These are phyloP conservation scores for Rhynchophorus ferrugineus DNA, from an alignment of 1,140 invertebrate species.

Conservation along the genomic window DNA sequence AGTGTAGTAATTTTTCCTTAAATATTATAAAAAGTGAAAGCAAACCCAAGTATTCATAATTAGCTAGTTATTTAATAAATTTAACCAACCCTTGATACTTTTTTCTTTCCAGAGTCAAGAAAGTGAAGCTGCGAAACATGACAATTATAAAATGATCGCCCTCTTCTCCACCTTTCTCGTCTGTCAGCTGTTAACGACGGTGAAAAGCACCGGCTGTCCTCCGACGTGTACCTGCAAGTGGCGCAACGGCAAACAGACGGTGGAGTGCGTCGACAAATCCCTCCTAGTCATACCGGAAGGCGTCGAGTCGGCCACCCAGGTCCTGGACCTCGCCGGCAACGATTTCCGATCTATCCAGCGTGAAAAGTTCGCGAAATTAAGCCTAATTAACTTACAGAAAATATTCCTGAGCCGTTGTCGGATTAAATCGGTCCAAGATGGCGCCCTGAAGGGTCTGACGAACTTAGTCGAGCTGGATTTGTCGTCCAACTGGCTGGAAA, in stretches of 20 bases:
- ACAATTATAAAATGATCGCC: slow-evolving; percentile 5
- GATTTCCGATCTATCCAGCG: slow-evolving; percentile 63
- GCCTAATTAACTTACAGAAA: slow-evolving; percentile 78
- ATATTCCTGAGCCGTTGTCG: slow-evolving; percentile 70
- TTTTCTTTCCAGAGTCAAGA: too few relatives aligned
- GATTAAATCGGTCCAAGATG: slow-evolving; percentile 64
- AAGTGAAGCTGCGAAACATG: too few relatives aligned
- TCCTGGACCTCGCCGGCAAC: slow-evolving; percentile 76
- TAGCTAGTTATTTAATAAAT: too few relatives aligned
- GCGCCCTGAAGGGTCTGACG: slow-evolving; percentile 71
- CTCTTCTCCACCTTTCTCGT: background rate
- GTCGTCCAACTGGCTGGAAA: slow-evolving; percentile 66
- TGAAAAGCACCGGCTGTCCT: slow-evolving; percentile 50
- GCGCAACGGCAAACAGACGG: slow-evolving; percentile 84
- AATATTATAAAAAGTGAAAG: too few relatives aligned
- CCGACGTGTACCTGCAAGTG: slow-evolving; percentile 75
- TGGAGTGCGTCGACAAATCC: slow-evolving; percentile 70
- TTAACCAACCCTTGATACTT: too few relatives aligned
- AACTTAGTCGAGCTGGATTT: slow-evolving; percentile 85
- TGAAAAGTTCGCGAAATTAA: slow-evolving; percentile 66
- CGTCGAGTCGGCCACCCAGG: slow-evolving; percentile 77
- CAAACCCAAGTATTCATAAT: too few relatives aligned
- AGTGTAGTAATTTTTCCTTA: too few relatives aligned
- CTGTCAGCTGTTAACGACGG: slow-evolving; percentile 1
- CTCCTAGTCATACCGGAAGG: slow-evolving; percentile 66